Conservation (phyloP, 2,113 vertebrate genomes). For the Elgaria multicarinata region DNA sequence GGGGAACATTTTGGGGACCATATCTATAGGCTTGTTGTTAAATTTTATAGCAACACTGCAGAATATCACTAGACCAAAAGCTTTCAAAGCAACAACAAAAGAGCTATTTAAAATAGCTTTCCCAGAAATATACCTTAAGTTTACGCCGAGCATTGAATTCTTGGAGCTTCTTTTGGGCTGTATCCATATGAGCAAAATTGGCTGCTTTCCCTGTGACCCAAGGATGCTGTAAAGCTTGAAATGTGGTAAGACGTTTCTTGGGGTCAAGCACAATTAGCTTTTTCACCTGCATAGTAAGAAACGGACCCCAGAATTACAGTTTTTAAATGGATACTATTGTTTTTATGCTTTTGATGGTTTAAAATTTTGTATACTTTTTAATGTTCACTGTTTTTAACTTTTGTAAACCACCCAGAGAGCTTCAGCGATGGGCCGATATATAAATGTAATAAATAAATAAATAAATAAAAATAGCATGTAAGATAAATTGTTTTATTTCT, state of each 20-base stretch:
- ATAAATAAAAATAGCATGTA: neutral
- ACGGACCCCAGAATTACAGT: too few relatives aligned
- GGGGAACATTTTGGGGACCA: neutral
- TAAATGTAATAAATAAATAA: too few relatives aligned
- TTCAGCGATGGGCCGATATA: too few relatives aligned
- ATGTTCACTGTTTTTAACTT: too few relatives aligned
- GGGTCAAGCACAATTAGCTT: conserved; percentile 90
- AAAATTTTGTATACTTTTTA: too few relatives aligned
- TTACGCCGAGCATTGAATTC: conserved; percentile 92
- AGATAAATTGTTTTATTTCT: neutral
- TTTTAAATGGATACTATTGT: too few relatives aligned
- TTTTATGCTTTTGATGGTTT: too few relatives aligned
- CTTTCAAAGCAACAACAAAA: neutral
- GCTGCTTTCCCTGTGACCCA: conserved; percentile 91
- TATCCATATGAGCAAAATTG: conserved; percentile 91
- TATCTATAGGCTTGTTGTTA: too few relatives aligned
- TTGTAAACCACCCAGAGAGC: too few relatives aligned
- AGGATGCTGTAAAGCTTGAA: conserved; percentile 88
- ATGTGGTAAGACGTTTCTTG: conserved; percentile 87
- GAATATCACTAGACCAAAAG: neutral
- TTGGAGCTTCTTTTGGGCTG: conserved; percentile 89
- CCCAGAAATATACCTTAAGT: conserved; percentile 81
- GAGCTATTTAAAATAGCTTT: neutral
- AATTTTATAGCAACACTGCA: neutral
- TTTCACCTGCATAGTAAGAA: conserved; percentile 78